phyloP scores from a whole-genome alignment of 2,797 vertebrate species.

The Acanthurus lineatus region DNA sequence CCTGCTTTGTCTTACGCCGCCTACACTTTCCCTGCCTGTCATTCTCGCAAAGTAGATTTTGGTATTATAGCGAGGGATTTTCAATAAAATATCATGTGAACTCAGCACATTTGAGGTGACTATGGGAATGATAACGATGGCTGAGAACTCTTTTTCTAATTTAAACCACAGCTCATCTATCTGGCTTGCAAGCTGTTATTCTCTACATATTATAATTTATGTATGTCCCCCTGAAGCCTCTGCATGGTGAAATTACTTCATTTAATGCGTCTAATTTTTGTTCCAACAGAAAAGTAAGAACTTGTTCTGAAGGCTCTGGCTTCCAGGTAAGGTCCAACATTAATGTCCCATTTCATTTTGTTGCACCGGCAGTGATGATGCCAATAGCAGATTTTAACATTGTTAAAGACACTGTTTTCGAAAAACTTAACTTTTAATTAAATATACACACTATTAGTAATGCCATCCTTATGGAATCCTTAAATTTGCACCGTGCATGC shows the following conservation, averaged over 20 bases:
- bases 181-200: background rate
- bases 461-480: background rate
- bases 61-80: background rate
- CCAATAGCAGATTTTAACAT: background rate
- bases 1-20: constrained; percentile 40
- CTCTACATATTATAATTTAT: background rate
- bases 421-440: no score
- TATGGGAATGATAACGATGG: background rate
- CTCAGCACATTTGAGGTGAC: background rate
- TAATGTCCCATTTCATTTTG: background rate
- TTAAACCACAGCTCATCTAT: background rate
- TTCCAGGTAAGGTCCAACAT: constrained; percentile 78
- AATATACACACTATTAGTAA: no score
- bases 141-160: background rate
- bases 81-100: constrained; percentile 10
- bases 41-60: constrained; percentile 37
- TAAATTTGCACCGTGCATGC: background rate
- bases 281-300: constrained; percentile 87
- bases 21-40: constrained; percentile 17
- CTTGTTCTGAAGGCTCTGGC: constrained; percentile 85
- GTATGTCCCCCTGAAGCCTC: background rate
- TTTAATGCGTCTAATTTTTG: constrained; percentile 60
- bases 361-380: background rate
- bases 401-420: background rate
- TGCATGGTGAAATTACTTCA: constrained; percentile 32